Percentiles rank a stretch among this genome's conserved stretches.
phyloP scores from a whole-genome alignment of 2,113 vertebrate genomes.

The Thunnus thynnus region DNA sequence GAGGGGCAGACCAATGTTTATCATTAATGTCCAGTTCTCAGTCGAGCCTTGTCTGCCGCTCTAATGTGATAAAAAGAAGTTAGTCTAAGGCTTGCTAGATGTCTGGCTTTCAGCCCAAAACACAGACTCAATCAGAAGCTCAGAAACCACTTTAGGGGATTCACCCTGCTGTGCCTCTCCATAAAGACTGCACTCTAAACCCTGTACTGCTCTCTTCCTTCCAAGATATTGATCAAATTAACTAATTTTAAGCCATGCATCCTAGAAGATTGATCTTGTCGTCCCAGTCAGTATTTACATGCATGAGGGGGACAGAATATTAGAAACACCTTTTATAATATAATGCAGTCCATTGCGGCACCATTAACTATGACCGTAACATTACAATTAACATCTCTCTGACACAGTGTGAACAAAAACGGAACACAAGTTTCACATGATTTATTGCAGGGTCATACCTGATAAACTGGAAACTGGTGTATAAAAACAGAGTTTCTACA shows the following conservation, averaged over 20 bases:
- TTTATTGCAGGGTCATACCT: background rate
- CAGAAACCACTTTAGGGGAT: slow-evolving; percentile 56
- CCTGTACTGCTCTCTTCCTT: slow-evolving; percentile 15
- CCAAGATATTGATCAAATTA: slow-evolving; percentile 61
- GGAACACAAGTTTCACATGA: background rate
- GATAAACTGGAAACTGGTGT: background rate
- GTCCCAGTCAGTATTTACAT: slow-evolving; percentile 6
- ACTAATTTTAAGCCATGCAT: slow-evolving; percentile 40
- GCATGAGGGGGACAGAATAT: background rate
- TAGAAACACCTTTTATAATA: background rate
- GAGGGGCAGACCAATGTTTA: slow-evolving; percentile 71
- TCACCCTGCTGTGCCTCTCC: slow-evolving; percentile 39
- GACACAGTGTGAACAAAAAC: background rate
- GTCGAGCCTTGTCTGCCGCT: slow-evolving; percentile 66
- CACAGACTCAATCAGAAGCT: slow-evolving; percentile 64
- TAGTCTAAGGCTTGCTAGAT: slow-evolving; percentile 64
- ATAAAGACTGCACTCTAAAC: slow-evolving; percentile 15
- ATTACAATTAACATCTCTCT: background rate
- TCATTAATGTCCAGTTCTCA: slow-evolving; percentile 69
- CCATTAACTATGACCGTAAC: background rate
- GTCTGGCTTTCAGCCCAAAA: slow-evolving; percentile 62
- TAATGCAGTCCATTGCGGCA: background rate
- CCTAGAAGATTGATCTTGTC: slow-evolving; percentile 25
- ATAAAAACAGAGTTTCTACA: background rate
- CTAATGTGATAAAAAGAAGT: slow-evolving; percentile 80